Evolutionary conservation across 2,888 invertebrate species (phyloP).

Genomic region (Nemurella pictetii): DNA sequence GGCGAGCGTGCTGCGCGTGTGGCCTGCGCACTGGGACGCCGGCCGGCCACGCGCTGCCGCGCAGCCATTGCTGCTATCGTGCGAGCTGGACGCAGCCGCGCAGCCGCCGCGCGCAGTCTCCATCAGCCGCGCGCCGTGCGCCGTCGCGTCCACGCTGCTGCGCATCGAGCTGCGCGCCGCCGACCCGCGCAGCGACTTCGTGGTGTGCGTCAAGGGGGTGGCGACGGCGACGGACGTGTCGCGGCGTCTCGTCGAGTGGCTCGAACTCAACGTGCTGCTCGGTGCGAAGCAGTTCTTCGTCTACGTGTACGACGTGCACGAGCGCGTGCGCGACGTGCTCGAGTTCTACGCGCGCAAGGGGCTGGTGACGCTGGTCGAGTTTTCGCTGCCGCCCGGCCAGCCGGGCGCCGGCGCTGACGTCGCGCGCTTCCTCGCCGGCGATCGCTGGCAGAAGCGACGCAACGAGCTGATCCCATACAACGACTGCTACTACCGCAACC

Average conservation of each 20-base stretch:
- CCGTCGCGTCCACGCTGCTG: constrained; percentile 55
- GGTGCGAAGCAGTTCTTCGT: constrained; percentile 69
- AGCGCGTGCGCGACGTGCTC: constrained; percentile 59
- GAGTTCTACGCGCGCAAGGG: constrained; percentile 59
- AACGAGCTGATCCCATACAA: constrained; percentile 76
- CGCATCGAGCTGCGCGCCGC: constrained; percentile 47
- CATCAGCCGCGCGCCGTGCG: constrained; percentile 58
- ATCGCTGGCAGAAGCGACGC: constrained; percentile 69
- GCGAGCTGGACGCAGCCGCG: constrained; percentile 59
- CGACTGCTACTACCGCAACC: constrained; percentile 74
- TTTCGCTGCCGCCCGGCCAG: constrained; percentile 59
- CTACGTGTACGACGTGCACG: constrained; percentile 64
- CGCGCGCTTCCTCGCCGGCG: constrained; percentile 52
- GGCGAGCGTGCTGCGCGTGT: constrained; percentile 63
- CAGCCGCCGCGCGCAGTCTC: constrained; percentile 54
- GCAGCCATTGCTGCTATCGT: constrained; percentile 65
- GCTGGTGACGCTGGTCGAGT: constrained; percentile 56
- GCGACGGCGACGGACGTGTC: constrained; percentile 66
- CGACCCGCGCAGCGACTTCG: constrained; percentile 55
- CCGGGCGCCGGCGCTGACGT: constrained; percentile 54
- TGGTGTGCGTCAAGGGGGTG: constrained; percentile 73
- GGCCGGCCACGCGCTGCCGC: constrained; percentile 46
- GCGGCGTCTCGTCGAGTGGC: constrained; percentile 67
- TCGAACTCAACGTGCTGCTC: constrained; percentile 67
- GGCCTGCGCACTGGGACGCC: constrained; percentile 65